Evolutionary conservation across 2,888 invertebrate species (phyloP).

Genomic region (Loripinus fragilis): DNA sequence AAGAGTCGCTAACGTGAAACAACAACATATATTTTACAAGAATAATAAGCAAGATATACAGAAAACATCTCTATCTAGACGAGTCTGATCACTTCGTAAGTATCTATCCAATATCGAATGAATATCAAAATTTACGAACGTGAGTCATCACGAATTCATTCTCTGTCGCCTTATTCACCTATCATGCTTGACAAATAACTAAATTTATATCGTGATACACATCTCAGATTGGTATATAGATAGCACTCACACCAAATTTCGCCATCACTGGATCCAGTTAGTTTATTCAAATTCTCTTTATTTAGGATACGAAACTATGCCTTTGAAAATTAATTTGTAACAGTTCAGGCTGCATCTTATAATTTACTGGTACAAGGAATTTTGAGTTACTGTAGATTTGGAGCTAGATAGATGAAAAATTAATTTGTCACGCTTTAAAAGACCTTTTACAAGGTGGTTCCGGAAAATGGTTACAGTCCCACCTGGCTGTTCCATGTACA

Average conservation of each 20-base stretch:
- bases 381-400: background rate
- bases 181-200: conserved; percentile 4
- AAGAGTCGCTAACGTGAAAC: no score
- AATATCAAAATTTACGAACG: background rate
- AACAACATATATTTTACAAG: no score
- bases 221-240: conserved; percentile 3
- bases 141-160: background rate
- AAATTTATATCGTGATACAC: background rate
- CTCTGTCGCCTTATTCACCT: background rate
- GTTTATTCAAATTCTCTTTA: conserved; percentile 6
- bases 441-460: background rate
- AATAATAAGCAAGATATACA: no score
- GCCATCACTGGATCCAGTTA: background rate
- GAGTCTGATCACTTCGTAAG: background rate
- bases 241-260: background rate
- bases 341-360: background rate
- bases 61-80: background rate
- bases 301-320: conserved; percentile 3
- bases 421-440: conserved; percentile 6
- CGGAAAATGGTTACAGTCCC: background rate
- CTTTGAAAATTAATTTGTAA: conserved; percentile 15
- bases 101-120: background rate
- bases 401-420: background rate
- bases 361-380: background rate
- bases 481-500: background rate